Percentiles rank a stretch among this genome's conserved stretches.
Conservation (phyloP, 2,113 vertebrate species). For the crab-eating macaque (Macaca fascicularis) region DNA sequence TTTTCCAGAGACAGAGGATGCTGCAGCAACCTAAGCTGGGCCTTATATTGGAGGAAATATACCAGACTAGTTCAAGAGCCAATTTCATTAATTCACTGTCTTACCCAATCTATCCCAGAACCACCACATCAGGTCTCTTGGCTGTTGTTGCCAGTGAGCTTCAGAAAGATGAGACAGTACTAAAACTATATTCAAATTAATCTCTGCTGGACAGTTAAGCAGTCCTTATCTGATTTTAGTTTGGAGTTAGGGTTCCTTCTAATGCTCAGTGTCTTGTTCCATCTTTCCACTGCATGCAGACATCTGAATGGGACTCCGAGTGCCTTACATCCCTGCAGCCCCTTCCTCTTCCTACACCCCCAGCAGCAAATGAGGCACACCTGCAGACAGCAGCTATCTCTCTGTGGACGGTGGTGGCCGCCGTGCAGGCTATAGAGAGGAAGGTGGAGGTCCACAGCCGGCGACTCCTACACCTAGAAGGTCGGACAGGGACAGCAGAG, state of each 20-base stretch:
- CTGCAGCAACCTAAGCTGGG: background rate
- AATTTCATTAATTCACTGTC: background rate
- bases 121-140: background rate
- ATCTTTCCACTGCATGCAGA: constrained; percentile 67
- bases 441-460: constrained; percentile 86
- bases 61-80: background rate
- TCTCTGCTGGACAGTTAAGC: background rate
- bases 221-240: background rate
- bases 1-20: background rate
- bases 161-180: background rate
- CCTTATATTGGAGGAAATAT: background rate
- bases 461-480: constrained; percentile 84
- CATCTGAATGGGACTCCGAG: constrained; percentile 87
- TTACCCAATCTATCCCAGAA: background rate
- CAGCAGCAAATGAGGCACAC: constrained; percentile 82
- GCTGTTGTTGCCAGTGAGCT: background rate
- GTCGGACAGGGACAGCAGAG: constrained; percentile 82
- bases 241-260: background rate
- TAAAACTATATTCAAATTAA: background rate
- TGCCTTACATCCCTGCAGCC: constrained; percentile 83
- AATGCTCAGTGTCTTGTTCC: background rate
- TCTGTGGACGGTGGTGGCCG: constrained; percentile 87
- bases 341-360: constrained; percentile 72
- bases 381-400: constrained; percentile 86
- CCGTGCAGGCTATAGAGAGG: constrained; percentile 85